These are phyloP conservation scores for Hydrotaea cyrtoneurina DNA, from an alignment of 2,888 invertebrate species.

Conservation along the genomic window DNA sequence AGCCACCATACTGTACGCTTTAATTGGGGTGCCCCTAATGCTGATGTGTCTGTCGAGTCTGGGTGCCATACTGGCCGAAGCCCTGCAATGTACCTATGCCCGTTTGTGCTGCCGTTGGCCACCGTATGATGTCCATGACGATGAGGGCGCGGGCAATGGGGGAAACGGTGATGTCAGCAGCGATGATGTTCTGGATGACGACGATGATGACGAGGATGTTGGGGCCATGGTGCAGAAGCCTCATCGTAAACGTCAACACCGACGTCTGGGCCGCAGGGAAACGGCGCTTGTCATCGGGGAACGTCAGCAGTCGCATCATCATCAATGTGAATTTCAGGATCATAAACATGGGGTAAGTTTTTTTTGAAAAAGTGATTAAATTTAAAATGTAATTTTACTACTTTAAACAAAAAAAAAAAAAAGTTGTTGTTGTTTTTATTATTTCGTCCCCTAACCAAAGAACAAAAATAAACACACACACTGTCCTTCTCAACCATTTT, in stretches of 20 bases:
- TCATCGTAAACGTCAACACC: constrained; percentile 36
- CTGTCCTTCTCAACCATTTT: background rate
- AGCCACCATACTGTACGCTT: constrained; percentile 92
- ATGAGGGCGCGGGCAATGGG: background rate
- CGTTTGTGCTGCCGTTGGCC: constrained; percentile 74
- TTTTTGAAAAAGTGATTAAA: constrained; percentile 4
- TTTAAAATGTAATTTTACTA: constrained; percentile 23
- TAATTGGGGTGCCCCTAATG: constrained; percentile 93
- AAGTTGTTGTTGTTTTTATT: background rate
- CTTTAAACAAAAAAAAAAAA: background rate
- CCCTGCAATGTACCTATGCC: constrained; percentile 85
- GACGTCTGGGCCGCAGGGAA: constrained; percentile 5
- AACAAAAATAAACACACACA: background rate
- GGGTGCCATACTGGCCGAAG: constrained; percentile 89
- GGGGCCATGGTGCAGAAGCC: constrained; percentile 30
- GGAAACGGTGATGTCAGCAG: background rate
- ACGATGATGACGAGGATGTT: constrained; percentile 8
- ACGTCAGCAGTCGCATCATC: constrained; percentile 38
- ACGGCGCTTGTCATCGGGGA: background rate
- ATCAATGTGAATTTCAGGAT: constrained; percentile 62
- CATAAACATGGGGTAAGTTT: constrained; percentile 62
- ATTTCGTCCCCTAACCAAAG: background rate
- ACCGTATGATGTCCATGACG: constrained; percentile 45
- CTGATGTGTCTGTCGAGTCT: constrained; percentile 92
- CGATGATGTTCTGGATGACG: constrained; percentile 13